phyloP scores from a whole-genome alignment of 30 jellyfish, hydroid and myxozoan genomes.

The Turritopsis rubra region DNA sequence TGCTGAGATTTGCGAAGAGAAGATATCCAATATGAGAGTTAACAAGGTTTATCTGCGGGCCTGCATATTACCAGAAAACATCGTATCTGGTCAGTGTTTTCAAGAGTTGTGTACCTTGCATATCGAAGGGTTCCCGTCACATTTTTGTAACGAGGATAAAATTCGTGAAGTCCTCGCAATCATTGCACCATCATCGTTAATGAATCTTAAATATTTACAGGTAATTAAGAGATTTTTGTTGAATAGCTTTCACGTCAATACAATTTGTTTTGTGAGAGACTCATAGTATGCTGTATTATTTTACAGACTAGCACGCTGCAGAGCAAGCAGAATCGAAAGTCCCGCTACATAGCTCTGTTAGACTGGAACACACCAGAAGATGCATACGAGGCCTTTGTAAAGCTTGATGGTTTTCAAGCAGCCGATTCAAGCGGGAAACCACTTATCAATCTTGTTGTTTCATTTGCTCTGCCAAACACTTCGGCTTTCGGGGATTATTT shows the following conservation, averaged over 20 bases:
- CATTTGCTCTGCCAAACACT: constrained; percentile 3
- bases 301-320: background rate
- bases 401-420: constrained; percentile 2
- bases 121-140: constrained; percentile 25
- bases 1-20: constrained; percentile 8
- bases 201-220: background rate
- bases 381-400: background rate
- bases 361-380: constrained; percentile 11
- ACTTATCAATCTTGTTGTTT: background rate
- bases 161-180: constrained; percentile 4
- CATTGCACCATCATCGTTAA: background rate
- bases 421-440: background rate
- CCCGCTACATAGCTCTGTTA: background rate
- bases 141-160: constrained; percentile 13
- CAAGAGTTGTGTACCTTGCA: constrained; percentile 5
- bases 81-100: constrained; percentile 4
- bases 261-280: too few relatives aligned
- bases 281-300: too few relatives aligned
- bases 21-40: background rate
- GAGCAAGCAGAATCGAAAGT: background rate
- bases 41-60: constrained; percentile 13
- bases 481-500: background rate
- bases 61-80: constrained; percentile 16
- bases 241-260: background rate
- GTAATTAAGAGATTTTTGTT: background rate